phyloP scores from a whole-genome alignment of 2,113 vertebrate species.

The Tragelaphus strepsiceros region DNA sequence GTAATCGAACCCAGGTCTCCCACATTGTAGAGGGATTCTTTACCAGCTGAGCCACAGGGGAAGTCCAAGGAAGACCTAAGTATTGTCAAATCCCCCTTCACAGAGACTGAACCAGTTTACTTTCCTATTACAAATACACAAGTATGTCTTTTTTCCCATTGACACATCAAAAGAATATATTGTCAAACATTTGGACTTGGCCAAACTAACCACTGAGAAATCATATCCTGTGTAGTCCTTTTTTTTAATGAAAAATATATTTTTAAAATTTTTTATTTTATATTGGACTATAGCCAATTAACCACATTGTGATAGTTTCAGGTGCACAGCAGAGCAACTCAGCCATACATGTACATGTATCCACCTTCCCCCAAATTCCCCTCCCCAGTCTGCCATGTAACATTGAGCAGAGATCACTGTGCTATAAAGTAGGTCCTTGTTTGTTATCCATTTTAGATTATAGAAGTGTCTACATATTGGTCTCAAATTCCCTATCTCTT shows the following conservation, averaged over 20 bases:
- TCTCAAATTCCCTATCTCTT: background rate
- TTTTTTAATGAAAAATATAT: background rate
- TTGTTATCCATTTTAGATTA: background rate
- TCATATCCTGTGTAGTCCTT: background rate
- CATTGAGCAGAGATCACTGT: background rate
- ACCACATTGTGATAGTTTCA: background rate
- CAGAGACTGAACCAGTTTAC: background rate
- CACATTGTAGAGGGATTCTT: background rate
- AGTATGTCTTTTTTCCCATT: background rate
- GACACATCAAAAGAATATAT: background rate
- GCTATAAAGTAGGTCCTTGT: background rate
- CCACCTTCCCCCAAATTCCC: background rate
- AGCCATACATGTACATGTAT: background rate
- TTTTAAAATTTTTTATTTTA: background rate
- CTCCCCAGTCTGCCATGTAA: background rate
- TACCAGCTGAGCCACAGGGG: background rate
- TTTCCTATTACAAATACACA: background rate
- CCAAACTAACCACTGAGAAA: background rate
- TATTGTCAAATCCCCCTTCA: background rate
- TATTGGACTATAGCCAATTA: background rate
- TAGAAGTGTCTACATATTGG: background rate
- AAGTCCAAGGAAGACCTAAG: background rate
- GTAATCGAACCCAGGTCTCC: background rate
- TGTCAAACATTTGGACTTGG: background rate
- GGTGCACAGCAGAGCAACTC: background rate